Evolutionary conservation across 1,140 invertebrate genomes (phyloP).

Genomic region (Drosophila sp.): DNA sequence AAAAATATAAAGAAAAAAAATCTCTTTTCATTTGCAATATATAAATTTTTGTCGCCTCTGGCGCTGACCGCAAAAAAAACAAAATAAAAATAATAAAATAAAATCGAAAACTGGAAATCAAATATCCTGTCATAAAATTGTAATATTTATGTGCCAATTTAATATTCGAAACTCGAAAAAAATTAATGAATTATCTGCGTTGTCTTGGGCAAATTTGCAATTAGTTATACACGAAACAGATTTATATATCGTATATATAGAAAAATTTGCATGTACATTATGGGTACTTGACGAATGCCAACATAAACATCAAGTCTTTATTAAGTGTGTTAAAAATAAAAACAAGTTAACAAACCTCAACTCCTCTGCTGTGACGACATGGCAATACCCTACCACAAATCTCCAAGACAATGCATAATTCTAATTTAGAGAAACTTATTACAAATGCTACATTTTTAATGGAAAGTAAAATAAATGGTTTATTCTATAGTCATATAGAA

Average conservation of each 20-base stretch:
- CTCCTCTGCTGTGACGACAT: background rate
- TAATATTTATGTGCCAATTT: constrained; percentile 40
- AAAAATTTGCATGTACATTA: constrained; percentile 7
- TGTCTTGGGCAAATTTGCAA: constrained; percentile 18
- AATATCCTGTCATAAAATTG: constrained; percentile 53
- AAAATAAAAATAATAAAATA: constrained; percentile 1
- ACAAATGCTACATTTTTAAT: too few species aligned
- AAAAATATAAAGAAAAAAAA: constrained; percentile 40
- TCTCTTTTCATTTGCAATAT: constrained; percentile 45
- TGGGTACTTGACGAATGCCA: background rate
- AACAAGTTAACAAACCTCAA: constrained; percentile 1
- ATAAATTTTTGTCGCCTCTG: constrained; percentile 31
- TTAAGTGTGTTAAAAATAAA: constrained; percentile 13
- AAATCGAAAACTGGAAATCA: constrained; percentile 8
- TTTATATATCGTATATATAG: constrained; percentile 15
- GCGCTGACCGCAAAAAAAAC: constrained; percentile 24
- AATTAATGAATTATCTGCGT: constrained; percentile 31
- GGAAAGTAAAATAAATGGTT: too few species aligned
- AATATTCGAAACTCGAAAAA: constrained; percentile 33
- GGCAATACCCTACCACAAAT: background rate
- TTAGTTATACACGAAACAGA: constrained; percentile 19
- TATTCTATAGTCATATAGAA: too few species aligned
- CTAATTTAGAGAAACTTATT: too few species aligned
- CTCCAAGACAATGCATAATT: background rate
- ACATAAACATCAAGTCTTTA: constrained; percentile 9